Base-by-base conservation (phyloP, 2,113 vertebrate genomes). In the Mobula hypostoma region DNA sequence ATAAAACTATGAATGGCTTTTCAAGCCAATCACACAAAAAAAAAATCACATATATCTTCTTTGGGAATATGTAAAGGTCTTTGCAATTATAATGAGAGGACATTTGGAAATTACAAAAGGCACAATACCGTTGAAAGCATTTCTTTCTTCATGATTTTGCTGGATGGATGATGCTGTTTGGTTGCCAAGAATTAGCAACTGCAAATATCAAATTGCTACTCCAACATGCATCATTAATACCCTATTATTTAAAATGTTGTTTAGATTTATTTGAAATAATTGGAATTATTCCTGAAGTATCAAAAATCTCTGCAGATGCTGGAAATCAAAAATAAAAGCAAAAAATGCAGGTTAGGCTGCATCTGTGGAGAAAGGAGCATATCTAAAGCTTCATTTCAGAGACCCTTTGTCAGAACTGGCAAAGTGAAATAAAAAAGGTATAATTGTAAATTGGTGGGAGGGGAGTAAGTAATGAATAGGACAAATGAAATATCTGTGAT, bases 381-480 rank as follows among this genome's bases (percentile, higher is more conserved):
- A 7, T 4, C 48, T 48, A 4, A 48, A 48, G 48, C 48, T 66
- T 66, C 63, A 66, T 2, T 7, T 66, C 63, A 66, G 63, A 14
- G 14, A 66, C 63, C 63, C 14, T 5, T 66, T 66, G 63, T 66
- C 63, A 66, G 63, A 14, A 8, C 7, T 7, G 63, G 63, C 0
- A 7, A 66, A 66, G 7, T 5, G 3, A 14, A 14, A 66, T 66
- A 66, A 66, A 66, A 66, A 48, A 48, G 1, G 6, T 66, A 8
- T 11, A 66, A 8, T 66, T 66, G 7, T 66, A n/a, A 27, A 29
- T 79, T 79, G 27, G 77, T 48, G 90, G 63, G 5, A 95, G 3
- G 48, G 48, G 48, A 48, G 48, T 48, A 48, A 48, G 95, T 94
- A 94, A 94, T 8, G 94, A 85, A 96, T 94, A 94, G 40, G 63